Evolutionary conservation across 2,888 invertebrate genomes (phyloP), one percentile per base, ranked within the genome.

Genomic region (Microdon myrmicae): DNA sequence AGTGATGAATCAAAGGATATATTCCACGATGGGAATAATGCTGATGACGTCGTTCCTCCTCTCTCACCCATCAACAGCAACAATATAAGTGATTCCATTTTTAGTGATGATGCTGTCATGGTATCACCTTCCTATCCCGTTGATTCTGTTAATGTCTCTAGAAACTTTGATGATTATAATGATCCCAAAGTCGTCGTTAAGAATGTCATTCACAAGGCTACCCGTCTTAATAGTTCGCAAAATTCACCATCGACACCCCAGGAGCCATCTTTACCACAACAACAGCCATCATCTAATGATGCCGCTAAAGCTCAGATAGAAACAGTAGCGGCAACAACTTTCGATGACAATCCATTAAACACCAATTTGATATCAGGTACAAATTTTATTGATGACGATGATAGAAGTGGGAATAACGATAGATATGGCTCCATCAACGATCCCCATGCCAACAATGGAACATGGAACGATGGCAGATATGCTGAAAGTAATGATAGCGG

Each of bases 291-390:
- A 39, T 39, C 56, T 56, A 43, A 32, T 44, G 23, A 3, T 17
- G n/a, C n/a, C n/a, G n/a, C n/a, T n/a, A n/a, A 19, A 25, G 16
- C 44, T 19, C 43, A 53, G 14, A 41, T 43, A 5, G 45, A 16
- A 22, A 17, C 9, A 17, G 23, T 13, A 31, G 32, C 14, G 28
- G 38, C 31, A 29, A 34, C 44, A 34, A 59, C 43, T 66, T 53
- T 54, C 66, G 54, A 66, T 66, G 73, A 74, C 73, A 76, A 77
- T 70, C 72, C 75, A 75, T 75, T 75, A 74, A 77, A 75, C 71
- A 72, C 68, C 71, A 74, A 77, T 77, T 75, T 73, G 35, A 64
- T 60, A 68, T 53, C 75, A 71, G 72, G 74, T 72, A 74, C 73
- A 70, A 69, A 54, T 66, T 48, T 58, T 67, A 59, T 58, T 67